Conservation (phyloP, 2,113 vertebrate genomes). For the Narcine bancroftii region DNA sequence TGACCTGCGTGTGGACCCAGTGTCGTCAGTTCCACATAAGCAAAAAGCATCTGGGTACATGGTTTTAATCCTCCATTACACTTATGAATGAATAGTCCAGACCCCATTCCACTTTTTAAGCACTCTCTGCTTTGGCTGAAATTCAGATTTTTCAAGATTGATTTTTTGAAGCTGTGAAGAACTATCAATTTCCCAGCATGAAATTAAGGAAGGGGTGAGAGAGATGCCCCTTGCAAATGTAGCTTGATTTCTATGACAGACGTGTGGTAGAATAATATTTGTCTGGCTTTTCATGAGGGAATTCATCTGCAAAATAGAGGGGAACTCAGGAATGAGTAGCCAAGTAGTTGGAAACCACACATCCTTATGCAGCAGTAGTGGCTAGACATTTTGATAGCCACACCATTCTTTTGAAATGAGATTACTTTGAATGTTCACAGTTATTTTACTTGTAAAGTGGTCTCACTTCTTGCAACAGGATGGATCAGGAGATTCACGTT, state of each 20-base stretch:
- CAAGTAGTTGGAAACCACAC: constrained; percentile 7
- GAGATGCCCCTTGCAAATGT: not conserved
- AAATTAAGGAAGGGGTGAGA: not conserved
- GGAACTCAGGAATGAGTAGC: not conserved
- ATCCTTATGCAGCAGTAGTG: not conserved
- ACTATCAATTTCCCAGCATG: not conserved
- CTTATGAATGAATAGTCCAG: not conserved
- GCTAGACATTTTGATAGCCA: not conserved
- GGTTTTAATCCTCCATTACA: too few relatives aligned
- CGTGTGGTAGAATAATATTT: not conserved
- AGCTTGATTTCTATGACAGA: not conserved
- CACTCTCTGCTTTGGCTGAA: not conserved
- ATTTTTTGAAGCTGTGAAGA: not conserved
- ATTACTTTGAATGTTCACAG: too few relatives aligned
- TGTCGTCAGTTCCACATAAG: too few relatives aligned
- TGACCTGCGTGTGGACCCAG: too few relatives aligned
- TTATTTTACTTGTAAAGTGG: not conserved
- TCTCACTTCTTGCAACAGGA: not conserved
- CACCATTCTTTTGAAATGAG: not conserved
- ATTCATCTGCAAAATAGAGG: not conserved
- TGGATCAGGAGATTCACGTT: constrained; percentile 26
- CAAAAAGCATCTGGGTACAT: too few relatives aligned
- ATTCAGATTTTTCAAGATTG: not conserved
- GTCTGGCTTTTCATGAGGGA: not conserved
- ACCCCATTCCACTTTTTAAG: not conserved